A percentile compares a stretch with the other conserved stretches of the same genome.
Conservation (phyloP, 2,888 invertebrate genomes). For the Hydrotaea cyrtoneurina region DNA sequence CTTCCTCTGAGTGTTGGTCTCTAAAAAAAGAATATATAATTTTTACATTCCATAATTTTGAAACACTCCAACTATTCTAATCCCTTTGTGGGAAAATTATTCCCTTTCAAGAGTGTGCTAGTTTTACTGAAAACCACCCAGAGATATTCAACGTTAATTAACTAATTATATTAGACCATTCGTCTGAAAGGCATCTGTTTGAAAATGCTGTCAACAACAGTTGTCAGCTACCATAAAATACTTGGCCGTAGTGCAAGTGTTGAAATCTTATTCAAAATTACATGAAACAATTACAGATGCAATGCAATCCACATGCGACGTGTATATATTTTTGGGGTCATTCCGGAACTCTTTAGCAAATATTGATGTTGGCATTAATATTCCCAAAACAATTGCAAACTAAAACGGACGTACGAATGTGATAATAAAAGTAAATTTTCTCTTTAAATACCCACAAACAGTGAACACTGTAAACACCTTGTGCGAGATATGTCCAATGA, state of each 20-base stretch:
- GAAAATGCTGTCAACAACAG: constrained; percentile 37
- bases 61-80: too few relatives aligned
- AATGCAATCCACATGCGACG: not conserved
- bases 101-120: too few relatives aligned
- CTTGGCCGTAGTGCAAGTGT: not conserved
- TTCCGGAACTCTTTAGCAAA: constrained; percentile 11
- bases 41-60: too few relatives aligned
- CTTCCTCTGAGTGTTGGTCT: too few relatives aligned
- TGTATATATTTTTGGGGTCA: not conserved
- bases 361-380: constrained; percentile 31
- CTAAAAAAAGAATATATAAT: too few relatives aligned
- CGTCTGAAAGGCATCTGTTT: constrained; percentile 47
- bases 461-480: constrained; percentile 58
- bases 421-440: constrained; percentile 48
- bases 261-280: constrained; percentile 10
- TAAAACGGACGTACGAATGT: not conserved
- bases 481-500: constrained; percentile 32
- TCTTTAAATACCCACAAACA: constrained; percentile 41
- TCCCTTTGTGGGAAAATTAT: too few relatives aligned
- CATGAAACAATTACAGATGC: not conserved
- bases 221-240: not conserved
- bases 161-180: constrained; percentile 38
- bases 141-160: too few relatives aligned
- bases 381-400: constrained; percentile 7
- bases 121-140: too few relatives aligned